A percentile compares a stretch with the other conserved stretches of the same genome.
These are phyloP conservation scores for Leptinotarsa defecta DNA, from an alignment of 1,140 invertebrate genomes.

Conservation along the genomic window DNA sequence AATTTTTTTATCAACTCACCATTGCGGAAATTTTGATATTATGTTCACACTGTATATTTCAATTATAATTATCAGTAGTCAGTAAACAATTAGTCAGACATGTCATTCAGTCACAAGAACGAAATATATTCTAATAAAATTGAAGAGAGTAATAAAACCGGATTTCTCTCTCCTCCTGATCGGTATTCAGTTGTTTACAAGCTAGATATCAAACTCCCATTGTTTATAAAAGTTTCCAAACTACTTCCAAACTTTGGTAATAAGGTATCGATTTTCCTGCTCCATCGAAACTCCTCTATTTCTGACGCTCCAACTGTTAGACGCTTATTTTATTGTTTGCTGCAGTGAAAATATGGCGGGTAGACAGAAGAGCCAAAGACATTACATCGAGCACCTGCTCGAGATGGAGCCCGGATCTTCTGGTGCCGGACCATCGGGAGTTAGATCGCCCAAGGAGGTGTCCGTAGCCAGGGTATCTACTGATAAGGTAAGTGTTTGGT, in stretches of 20 bases:
- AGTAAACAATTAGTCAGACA: not conserved
- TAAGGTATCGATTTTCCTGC: constrained; percentile 52
- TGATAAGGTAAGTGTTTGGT: constrained; percentile 24
- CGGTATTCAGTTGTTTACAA: constrained; percentile 51
- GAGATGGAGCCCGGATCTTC: constrained; percentile 32
- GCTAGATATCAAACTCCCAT: constrained; percentile 48
- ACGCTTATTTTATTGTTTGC: constrained; percentile 41
- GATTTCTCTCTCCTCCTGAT: constrained; percentile 33
- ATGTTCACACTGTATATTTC: no score
- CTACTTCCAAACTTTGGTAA: constrained; percentile 49
- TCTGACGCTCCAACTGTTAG: constrained; percentile 15
- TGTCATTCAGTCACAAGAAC: constrained; percentile 15
- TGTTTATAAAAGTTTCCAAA: constrained; percentile 53
- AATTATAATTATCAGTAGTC: no score
- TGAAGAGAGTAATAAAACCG: constrained; percentile 7
- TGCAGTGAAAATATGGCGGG: constrained; percentile 44
- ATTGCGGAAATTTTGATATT: no score
- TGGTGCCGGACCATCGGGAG: not conserved
- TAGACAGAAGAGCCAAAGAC: constrained; percentile 46
- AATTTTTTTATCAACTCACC: no score
- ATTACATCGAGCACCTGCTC: constrained; percentile 43
- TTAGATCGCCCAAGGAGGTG: not conserved
- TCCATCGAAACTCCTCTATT: constrained; percentile 26
- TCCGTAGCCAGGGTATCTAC: not conserved
- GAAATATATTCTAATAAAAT: constrained; percentile 25